Evolutionary conservation across 2,888 invertebrate species (phyloP).

Genomic region (Capitulum mitella): DNA sequence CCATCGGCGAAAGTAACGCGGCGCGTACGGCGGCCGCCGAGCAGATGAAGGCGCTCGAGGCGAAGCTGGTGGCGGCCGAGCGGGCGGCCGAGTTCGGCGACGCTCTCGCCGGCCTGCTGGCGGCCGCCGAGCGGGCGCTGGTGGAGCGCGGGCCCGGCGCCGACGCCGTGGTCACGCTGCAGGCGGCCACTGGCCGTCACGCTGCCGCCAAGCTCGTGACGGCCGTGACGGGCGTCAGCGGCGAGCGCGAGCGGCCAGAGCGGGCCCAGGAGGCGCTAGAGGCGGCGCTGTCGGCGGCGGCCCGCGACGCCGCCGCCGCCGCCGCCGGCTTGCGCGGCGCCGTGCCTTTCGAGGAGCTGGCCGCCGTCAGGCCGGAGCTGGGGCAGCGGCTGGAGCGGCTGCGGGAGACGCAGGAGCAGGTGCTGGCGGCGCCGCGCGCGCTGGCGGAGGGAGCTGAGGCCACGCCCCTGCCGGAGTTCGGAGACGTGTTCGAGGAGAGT

Average conservation of each 20-base stretch:
- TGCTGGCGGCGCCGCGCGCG: background rate
- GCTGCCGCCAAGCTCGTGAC: constrained; percentile 8
- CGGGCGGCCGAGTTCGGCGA: background rate
- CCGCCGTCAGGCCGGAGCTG: background rate
- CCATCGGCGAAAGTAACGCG: background rate
- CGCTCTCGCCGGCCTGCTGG: background rate
- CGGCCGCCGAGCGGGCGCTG: background rate
- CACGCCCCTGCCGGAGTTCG: background rate
- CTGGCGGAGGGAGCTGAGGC: background rate
- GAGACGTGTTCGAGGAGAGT: background rate
- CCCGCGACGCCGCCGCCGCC: background rate
- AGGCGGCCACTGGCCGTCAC: background rate
- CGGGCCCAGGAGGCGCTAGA: background rate
- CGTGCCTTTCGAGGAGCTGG: background rate
- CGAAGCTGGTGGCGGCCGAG: background rate
- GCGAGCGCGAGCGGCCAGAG: background rate
- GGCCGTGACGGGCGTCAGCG: constrained; percentile 1
- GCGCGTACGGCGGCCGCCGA: background rate
- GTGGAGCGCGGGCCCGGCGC: background rate
- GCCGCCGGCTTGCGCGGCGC: background rate
- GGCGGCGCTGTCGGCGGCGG: background rate
- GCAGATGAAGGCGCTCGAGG: background rate
- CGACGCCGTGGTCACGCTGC: background rate
- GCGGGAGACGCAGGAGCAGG: background rate
- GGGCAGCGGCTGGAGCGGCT: background rate